A percentile compares a stretch with the other conserved stretches of the same genome.
Conservation (phyloP, 2,888 invertebrate genomes). For the Tetramorium bicarinatum region DNA sequence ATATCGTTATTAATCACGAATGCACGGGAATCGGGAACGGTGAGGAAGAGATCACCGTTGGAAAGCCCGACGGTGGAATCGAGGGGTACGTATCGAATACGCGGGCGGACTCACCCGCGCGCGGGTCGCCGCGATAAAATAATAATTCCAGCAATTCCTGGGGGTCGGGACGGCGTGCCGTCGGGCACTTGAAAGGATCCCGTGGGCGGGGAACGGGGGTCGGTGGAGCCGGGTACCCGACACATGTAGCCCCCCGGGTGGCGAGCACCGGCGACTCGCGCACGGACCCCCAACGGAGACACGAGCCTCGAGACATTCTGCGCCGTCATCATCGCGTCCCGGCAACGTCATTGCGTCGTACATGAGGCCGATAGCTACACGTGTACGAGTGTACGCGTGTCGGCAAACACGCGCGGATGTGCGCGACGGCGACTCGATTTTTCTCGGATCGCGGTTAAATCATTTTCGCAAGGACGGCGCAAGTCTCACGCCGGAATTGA, state of each 20-base stretch:
- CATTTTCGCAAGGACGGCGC: not conserved
- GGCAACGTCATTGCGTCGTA: conserved; percentile 69
- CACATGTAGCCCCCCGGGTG: conserved; percentile 83
- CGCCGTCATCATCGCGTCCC: conserved; percentile 82
- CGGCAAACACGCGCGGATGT: conserved; percentile 4
- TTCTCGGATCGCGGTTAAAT: conserved; percentile 19
- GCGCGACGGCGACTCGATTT: conserved; percentile 9
- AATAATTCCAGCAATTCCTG: conserved; percentile 79
- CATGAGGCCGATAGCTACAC: conserved; percentile 52
- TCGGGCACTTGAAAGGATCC: conserved; percentile 82
- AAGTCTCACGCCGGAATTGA: not conserved
- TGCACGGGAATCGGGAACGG: not conserved
- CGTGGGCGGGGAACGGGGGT: conserved; percentile 60
- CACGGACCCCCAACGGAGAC: conserved; percentile 81
- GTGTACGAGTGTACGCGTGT: conserved; percentile 36
- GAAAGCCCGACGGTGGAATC: not conserved
- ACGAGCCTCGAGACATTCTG: conserved; percentile 81
- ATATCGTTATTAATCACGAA: not conserved
- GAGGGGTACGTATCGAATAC: conserved; percentile 2
- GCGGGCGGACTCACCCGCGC: conserved; percentile 5
- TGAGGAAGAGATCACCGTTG: not conserved
- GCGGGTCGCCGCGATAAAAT: conserved; percentile 70
- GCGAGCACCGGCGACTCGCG: conserved; percentile 74
- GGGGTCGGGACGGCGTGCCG: conserved; percentile 61
- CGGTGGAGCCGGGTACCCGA: conserved; percentile 77